Conservation (phyloP, 1,140 invertebrate species). For the Aphis gossypii region DNA sequence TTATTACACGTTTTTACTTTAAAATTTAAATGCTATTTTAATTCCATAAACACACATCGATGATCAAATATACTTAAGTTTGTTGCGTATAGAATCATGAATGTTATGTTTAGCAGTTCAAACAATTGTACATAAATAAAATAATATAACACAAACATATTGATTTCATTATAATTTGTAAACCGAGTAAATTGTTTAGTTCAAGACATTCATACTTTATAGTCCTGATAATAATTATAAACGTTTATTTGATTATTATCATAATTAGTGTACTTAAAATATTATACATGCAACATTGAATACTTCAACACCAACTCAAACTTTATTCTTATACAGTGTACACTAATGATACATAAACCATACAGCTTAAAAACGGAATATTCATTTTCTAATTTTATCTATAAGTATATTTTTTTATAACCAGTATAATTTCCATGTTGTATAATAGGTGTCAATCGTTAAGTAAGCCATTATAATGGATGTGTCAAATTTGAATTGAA, state of each 20-base stretch:
- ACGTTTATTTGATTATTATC: neutral
- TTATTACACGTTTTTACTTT: neutral
- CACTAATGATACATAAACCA: neutral
- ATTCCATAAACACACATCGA: neutral
- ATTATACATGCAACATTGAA: neutral
- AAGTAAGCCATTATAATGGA: neutral
- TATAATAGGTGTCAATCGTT: neutral
- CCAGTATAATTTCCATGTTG: neutral
- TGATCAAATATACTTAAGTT: neutral
- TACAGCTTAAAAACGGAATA: neutral
- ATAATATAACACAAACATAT: neutral
- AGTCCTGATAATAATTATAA: neutral
- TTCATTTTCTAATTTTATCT: neutral
- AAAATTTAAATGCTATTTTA: neutral
- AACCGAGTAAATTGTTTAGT: neutral
- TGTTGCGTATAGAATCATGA: neutral
- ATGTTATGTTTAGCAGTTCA: neutral
- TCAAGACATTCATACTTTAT: too few species aligned
- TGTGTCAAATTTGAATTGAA: neutral
- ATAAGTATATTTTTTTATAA: neutral
- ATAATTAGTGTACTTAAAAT: neutral
- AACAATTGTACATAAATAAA: neutral
- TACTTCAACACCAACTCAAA: neutral
- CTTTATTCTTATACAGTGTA: neutral
- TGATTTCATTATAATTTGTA: neutral